These are phyloP conservation scores for Cheilosia pagana DNA, from an alignment of 2,888 invertebrate species.

Conservation along the genomic window DNA sequence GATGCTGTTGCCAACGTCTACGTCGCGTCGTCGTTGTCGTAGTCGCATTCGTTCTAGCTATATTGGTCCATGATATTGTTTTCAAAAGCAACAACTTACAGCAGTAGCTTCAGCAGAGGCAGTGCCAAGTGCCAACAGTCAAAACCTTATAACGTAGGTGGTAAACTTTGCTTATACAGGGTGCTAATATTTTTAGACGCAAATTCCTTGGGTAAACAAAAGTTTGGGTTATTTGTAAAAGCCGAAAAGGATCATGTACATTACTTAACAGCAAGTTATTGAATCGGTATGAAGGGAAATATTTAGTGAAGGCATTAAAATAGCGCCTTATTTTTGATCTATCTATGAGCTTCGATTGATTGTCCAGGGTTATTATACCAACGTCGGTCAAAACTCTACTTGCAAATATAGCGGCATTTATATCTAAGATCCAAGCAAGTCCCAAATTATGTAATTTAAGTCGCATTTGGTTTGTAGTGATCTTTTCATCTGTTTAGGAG, in stretches of 20 bases:
- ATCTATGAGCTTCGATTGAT: too few relatives aligned
- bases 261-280: too few relatives aligned
- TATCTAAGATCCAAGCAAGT: too few relatives aligned
- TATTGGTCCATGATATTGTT: slow-evolving; percentile 21
- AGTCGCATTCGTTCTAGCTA: neutral
- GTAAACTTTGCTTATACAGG: slow-evolving; percentile 10
- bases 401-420: too few relatives aligned
- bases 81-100: slow-evolving; percentile 33
- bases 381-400: too few relatives aligned
- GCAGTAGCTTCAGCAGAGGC: slow-evolving; percentile 1
- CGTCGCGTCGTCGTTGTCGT: neutral
- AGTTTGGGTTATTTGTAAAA: slow-evolving; percentile 45
- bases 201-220: slow-evolving; percentile 19
- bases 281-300: too few relatives aligned
- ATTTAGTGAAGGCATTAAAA: too few relatives aligned
- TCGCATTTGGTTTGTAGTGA: too few relatives aligned
- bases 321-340: too few relatives aligned
- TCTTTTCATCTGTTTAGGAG: too few relatives aligned
- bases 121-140: slow-evolving; percentile 1
- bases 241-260: neutral
- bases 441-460: too few relatives aligned
- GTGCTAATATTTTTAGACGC: neutral
- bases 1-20: slow-evolving; percentile 9
- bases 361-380: too few relatives aligned
- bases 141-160: slow-evolving; percentile 15